phyloP scores from a whole-genome alignment of 2,888 invertebrate species.

The Bembecia ichneumoniformis region DNA sequence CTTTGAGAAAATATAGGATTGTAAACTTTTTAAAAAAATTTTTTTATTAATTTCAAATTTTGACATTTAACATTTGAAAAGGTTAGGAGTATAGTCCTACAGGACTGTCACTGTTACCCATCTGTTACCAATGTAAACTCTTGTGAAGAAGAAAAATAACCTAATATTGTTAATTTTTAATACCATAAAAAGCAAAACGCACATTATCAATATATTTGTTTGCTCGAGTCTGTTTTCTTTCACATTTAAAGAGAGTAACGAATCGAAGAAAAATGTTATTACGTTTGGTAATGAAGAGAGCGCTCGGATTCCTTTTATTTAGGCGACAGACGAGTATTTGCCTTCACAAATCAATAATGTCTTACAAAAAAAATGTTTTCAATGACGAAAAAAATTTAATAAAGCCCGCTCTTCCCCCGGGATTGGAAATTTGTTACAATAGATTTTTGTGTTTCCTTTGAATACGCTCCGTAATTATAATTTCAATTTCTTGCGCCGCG shows the following conservation, averaged over 20 bases:
- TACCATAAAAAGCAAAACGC: too few relatives aligned
- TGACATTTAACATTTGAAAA: too few relatives aligned
- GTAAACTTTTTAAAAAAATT: too few relatives aligned
- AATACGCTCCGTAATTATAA: conserved; percentile 5
- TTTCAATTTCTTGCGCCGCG: conserved; percentile 4
- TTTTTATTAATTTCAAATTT: too few relatives aligned
- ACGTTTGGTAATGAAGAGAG: not conserved
- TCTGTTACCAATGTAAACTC: too few relatives aligned
- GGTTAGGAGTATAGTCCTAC: too few relatives aligned
- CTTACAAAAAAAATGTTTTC: conserved; percentile 10
- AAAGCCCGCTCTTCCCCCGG: conserved; percentile 12
- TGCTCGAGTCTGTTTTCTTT: too few relatives aligned
- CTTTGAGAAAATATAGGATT: too few relatives aligned
- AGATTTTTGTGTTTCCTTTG: conserved; percentile 10
- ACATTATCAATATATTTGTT: too few relatives aligned
- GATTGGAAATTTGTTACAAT: conserved; percentile 16
- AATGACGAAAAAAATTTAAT: conserved; percentile 16
- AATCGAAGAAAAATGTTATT: not conserved
- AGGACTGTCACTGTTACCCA: too few relatives aligned
- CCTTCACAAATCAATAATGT: conserved; percentile 14
- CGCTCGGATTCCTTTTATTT: not conserved
- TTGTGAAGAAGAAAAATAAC: too few relatives aligned
- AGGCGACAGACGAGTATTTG: conserved; percentile 1
- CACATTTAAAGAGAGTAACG: not conserved
- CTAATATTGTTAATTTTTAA: too few relatives aligned